phyloP scores from a whole-genome alignment of 2,888 invertebrate genomes.

The Clepsis dumicolana region DNA sequence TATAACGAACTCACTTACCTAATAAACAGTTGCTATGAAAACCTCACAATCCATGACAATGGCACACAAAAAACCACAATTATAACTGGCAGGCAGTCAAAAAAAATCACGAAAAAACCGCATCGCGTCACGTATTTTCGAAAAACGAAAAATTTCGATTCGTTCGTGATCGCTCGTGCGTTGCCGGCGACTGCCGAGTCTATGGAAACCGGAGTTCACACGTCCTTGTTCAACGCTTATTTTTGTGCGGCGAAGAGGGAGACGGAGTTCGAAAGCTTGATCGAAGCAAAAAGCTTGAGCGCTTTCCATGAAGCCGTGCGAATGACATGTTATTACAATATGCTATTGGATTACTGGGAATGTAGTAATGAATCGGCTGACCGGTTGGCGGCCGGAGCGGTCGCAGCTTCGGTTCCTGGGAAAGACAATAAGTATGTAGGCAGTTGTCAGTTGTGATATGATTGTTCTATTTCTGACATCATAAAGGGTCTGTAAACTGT shows the following conservation, averaged over 20 bases:
- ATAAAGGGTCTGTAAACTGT: too few species aligned
- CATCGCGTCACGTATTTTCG: conserved; percentile 44
- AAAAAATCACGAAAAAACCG: conserved; percentile 19
- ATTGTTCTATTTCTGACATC: too few species aligned
- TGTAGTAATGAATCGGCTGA: neutral
- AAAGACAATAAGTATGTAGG: neutral
- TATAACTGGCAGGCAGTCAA: neutral
- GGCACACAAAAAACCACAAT: conserved; percentile 25
- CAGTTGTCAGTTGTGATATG: too few species aligned
- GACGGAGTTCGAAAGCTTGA: conserved; percentile 54
- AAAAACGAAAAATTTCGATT: conserved; percentile 50
- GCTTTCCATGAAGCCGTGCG: conserved; percentile 38
- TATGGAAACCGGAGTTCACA: conserved; percentile 51
- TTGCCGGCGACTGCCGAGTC: conserved; percentile 60
- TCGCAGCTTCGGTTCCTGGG: neutral
- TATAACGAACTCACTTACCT: too few species aligned
- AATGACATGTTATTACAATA: conserved; percentile 38
- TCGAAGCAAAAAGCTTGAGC: conserved; percentile 52
- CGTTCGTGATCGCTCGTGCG: conserved; percentile 67
- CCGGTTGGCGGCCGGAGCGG: neutral
- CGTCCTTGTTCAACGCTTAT: conserved; percentile 50
- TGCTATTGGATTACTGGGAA: conserved; percentile 24
- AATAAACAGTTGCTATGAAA: neutral
- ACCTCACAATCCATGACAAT: conserved; percentile 8
- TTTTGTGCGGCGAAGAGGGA: conserved; percentile 47